phyloP scores from a whole-genome alignment of 1,140 invertebrate species.

The Metaphire vulgaris region DNA sequence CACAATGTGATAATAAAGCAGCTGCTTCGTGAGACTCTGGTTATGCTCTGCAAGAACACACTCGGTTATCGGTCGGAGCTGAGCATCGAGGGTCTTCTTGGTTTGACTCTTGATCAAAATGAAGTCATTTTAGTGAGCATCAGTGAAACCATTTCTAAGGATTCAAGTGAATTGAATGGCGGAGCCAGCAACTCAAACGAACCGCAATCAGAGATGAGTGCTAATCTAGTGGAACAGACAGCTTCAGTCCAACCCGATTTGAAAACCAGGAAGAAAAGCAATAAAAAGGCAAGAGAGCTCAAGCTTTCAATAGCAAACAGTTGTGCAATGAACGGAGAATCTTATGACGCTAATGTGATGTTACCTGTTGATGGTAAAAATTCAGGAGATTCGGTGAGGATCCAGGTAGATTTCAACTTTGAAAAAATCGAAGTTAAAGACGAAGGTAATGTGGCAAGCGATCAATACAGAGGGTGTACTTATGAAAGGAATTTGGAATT shows the following conservation, averaged over 20 bases:
- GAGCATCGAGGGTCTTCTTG: slow-evolving; percentile 20
- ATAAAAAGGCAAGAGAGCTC: background rate
- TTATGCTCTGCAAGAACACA: slow-evolving; percentile 16
- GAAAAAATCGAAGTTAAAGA: background rate
- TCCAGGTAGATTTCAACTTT: background rate
- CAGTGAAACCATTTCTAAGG: slow-evolving; percentile 13
- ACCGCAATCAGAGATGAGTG: too few relatives aligned
- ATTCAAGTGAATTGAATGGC: background rate
- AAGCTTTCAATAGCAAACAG: too few relatives aligned
- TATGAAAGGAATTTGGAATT: background rate
- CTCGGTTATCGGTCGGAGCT: slow-evolving; percentile 9
- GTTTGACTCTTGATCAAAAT: slow-evolving; percentile 8
- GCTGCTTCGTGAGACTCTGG: slow-evolving; percentile 7
- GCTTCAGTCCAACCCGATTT: background rate
- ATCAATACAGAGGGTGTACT: background rate
- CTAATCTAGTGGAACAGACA: too few relatives aligned
- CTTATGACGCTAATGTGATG: background rate
- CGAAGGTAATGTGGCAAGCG: background rate
- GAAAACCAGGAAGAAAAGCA: background rate
- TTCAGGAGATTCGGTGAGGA: background rate
- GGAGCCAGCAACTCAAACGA: background rate
- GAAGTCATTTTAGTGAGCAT: slow-evolving; percentile 20
- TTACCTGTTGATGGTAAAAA: background rate
- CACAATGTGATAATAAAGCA: background rate
- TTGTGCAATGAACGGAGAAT: background rate